Base-by-base conservation (phyloP, 2,797 vertebrate species). In the Hypotaenidia philippensis region DNA sequence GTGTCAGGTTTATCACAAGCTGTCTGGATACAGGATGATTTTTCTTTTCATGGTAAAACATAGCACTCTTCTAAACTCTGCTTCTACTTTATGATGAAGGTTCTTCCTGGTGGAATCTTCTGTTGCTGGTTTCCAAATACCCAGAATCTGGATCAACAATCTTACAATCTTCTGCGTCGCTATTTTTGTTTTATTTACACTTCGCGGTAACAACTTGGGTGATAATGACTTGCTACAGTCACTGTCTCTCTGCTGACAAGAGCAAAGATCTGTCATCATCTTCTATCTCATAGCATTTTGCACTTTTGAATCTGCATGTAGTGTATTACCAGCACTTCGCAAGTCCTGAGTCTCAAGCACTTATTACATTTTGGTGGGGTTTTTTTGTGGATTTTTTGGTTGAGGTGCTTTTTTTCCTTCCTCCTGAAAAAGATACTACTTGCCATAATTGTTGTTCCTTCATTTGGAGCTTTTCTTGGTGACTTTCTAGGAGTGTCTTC, bases 121-220 rank as follows among this genome's bases (percentile, higher is more conserved):
- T 83, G 47, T 87, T 87, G 55, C 85, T 90, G 80, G 61, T 93
- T 96, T 95, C 88, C 91, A 94, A 93, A 95, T 78, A 93, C 65
- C 56, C 93, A 64, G 94, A 91, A 95, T 91, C 85, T 96, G 85
- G 95, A 91, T 94, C 95, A 97, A 96, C 91, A 95, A 86, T 95
- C 70, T 90, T 83, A 94, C 59, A 89, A 88, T 94, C 20, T 95
- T 83, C 74, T 69, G 9, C 7, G 9, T 49, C 5, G 80, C 88
- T 97, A 97, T 97, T 96, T 97, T 91, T 97, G 91, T 91, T 96
- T 95, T 96, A 94, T 97, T 97, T 97, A 97, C 94, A 91, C 93
- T 97, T 96, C 94, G 93, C 93, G 94, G 95, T 96, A 96, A 96
- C 96, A 95, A 97, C 85, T 93, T 95, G 95, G 91, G 95, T 96